Evolutionary conservation across 2,888 invertebrate species (phyloP).

Genomic region (Hirtodrosophila confusa): DNA sequence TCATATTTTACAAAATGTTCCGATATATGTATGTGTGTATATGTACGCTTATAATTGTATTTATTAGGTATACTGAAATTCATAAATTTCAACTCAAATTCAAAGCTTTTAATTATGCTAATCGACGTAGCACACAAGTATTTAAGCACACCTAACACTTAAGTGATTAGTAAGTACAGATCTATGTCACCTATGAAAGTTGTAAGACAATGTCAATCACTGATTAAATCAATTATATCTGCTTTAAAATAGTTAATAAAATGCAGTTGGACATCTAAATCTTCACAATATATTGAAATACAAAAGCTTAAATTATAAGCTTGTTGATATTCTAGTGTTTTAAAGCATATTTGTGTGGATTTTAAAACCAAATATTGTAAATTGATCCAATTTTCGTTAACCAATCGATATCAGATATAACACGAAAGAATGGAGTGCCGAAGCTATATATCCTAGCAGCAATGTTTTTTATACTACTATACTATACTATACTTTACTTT

Average conservation of each 20-base stretch:
- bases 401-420: too few relatives aligned
- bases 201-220: slow-evolving; percentile 42
- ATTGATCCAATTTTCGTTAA: too few relatives aligned
- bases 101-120: slow-evolving; percentile 10
- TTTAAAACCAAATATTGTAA: too few relatives aligned
- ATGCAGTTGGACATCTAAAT: slow-evolving; percentile 9
- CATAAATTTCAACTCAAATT: neutral
- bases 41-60: too few relatives aligned
- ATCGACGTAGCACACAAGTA: slow-evolving; percentile 17
- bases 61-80: neutral
- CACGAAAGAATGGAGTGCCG: too few relatives aligned
- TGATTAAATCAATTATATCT: slow-evolving; percentile 49
- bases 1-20: neutral
- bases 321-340: too few relatives aligned
- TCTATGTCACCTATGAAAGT: slow-evolving; percentile 8
- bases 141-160: slow-evolving; percentile 17
- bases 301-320: too few relatives aligned
- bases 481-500: too few relatives aligned
- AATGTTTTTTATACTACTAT: too few relatives aligned
- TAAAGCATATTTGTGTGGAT: too few relatives aligned
- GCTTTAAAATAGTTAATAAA: slow-evolving; percentile 37
- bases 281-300: neutral
- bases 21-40: neutral
- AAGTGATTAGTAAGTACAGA: slow-evolving; percentile 12
- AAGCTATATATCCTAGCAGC: too few relatives aligned